These are phyloP conservation scores for Silurus asotus DNA, from an alignment of 2,113 vertebrate species.

Conservation along the genomic window DNA sequence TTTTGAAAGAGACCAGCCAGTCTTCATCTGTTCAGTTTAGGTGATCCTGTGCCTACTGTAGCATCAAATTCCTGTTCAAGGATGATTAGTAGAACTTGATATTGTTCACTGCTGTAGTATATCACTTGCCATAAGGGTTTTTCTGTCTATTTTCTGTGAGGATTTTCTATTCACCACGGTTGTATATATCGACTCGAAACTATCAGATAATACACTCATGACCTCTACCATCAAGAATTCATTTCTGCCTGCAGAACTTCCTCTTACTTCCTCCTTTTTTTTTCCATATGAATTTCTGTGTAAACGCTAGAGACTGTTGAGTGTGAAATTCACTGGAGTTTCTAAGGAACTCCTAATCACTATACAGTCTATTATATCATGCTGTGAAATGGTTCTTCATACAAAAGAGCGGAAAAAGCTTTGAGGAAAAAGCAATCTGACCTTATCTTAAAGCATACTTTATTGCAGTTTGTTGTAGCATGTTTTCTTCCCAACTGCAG, in stretches of 20 bases:
- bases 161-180: not conserved
- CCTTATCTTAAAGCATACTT: not conserved
- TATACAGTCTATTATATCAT: not conserved
- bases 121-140: not conserved
- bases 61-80: not conserved
- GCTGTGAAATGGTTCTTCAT: not conserved
- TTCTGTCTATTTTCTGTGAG: not conserved
- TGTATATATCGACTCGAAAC: not conserved
- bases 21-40: not conserved
- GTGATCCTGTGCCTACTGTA: not conserved
- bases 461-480: not conserved
- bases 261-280: not conserved
- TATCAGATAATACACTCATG: too few relatives aligned
- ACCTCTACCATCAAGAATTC: not conserved
- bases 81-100: not conserved
- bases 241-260: not conserved
- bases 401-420: not conserved
- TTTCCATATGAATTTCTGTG: not conserved
- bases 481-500: not conserved
- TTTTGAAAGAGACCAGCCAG: not conserved
- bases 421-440: not conserved
- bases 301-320: not conserved
- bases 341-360: not conserved
- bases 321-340: not conserved
- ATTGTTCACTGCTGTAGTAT: not conserved